Percentiles rank a stretch among this genome's conserved stretches.
These are phyloP conservation scores for Microcebus murinus DNA, from an alignment of 2,113 vertebrate species.

Conservation along the genomic window DNA sequence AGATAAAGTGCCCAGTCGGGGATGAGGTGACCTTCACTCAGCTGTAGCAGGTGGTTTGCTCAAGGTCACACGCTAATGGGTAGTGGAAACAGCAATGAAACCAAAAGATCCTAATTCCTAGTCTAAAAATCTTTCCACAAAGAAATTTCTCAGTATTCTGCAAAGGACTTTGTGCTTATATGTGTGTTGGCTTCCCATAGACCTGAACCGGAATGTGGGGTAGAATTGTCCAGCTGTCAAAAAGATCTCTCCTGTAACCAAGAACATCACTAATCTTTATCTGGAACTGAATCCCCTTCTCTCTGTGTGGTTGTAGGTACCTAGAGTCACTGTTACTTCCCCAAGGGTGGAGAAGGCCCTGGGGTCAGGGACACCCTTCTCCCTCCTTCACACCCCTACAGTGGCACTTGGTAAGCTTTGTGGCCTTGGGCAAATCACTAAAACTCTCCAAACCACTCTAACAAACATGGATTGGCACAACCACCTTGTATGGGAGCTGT, in stretches of 20 bases:
- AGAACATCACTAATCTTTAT: not conserved
- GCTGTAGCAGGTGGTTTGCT: not conserved
- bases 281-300: not conserved
- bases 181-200: not conserved
- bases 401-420: not conserved
- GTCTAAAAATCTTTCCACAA: constrained; percentile 16
- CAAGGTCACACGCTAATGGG: not conserved
- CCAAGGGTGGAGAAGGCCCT: not conserved
- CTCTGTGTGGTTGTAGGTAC: not conserved
- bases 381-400: not conserved
- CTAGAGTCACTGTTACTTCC: not conserved
- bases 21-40: not conserved
- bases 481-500: not conserved
- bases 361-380: not conserved
- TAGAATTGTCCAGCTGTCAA: not conserved
- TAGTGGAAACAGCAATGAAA: not conserved
- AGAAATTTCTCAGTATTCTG: not conserved
- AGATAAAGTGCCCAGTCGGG: not conserved
- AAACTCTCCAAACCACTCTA: not conserved
- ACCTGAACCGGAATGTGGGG: not conserved
- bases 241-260: not conserved
- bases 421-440: not conserved
- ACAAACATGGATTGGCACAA: not conserved
- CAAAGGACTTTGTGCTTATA: not conserved
- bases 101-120: not conserved